Conservation (phyloP, 2,888 invertebrate species). For the Cerastoderma edule region DNA sequence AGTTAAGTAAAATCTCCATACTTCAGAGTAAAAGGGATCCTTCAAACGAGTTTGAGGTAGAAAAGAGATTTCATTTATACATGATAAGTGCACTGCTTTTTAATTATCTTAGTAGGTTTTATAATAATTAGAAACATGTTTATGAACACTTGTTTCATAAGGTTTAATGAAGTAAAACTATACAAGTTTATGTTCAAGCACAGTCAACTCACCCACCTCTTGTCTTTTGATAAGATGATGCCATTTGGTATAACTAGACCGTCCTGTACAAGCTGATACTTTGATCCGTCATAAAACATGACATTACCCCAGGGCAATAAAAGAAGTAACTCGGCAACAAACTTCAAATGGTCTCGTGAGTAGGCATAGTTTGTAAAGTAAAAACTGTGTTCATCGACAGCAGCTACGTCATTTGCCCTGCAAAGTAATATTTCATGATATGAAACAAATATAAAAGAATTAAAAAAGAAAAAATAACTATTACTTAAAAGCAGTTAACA, state of each 20-base stretch:
- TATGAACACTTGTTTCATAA: too few relatives aligned
- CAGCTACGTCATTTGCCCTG: conserved; percentile 57
- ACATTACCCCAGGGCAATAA: conserved; percentile 52
- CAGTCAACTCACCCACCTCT: conserved; percentile 56
- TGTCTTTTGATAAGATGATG: conserved; percentile 48
- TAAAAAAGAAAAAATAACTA: too few relatives aligned
- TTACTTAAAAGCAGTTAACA: too few relatives aligned
- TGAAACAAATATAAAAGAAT: not conserved
- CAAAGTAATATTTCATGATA: conserved; percentile 1
- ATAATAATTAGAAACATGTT: too few relatives aligned
- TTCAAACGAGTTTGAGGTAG: too few relatives aligned
- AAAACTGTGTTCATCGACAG: conserved; percentile 57
- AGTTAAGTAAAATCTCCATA: too few relatives aligned
- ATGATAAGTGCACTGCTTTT: too few relatives aligned
- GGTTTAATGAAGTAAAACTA: not conserved
- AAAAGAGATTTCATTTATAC: too few relatives aligned
- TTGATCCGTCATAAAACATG: conserved; percentile 54
- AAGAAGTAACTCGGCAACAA: conserved; percentile 32
- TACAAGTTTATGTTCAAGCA: conserved; percentile 17
- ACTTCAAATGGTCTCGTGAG: conserved; percentile 19
- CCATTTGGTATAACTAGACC: conserved; percentile 57
- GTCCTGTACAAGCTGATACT: conserved; percentile 40
- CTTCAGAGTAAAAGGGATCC: too few relatives aligned
- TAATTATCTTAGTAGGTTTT: too few relatives aligned
- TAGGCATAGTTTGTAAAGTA: conserved; percentile 55